Evolutionary conservation across 2,113 vertebrate genomes (phyloP).

Genomic region (Mobula birostris): DNA sequence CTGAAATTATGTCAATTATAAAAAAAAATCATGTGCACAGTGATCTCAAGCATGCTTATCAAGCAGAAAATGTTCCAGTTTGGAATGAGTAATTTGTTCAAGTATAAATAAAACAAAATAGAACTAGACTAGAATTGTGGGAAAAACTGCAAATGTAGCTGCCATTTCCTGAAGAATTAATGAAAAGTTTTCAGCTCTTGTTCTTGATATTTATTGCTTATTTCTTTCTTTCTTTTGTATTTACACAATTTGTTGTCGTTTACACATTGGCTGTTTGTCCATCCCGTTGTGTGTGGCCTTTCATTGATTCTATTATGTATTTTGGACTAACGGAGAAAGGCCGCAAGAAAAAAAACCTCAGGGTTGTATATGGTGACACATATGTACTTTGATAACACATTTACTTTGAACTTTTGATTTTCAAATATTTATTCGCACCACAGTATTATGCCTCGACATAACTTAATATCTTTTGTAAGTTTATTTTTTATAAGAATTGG

Average conservation of each 20-base stretch:
- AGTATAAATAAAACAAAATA: not conserved
- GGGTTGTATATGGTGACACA: no score
- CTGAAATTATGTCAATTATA: not conserved
- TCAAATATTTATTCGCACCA: not conserved
- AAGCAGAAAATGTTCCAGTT: not conserved
- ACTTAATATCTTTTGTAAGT: not conserved
- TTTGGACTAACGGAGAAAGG: no score
- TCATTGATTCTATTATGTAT: no score
- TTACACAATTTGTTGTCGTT: no score
- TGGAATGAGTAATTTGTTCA: not conserved
- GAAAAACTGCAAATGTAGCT: not conserved
- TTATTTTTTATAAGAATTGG: not conserved
- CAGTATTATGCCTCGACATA: not conserved
- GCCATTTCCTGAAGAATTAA: not conserved
- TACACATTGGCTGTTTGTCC: no score
- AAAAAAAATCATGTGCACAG: not conserved
- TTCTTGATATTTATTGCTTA: no score
- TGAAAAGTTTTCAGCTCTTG: no score
- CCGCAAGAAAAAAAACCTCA: no score
- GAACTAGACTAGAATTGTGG: not conserved
- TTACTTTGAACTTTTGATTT: no score
- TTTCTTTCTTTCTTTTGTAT: not conserved
- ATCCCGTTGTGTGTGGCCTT: no score
- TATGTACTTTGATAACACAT: no score
- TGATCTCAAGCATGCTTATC: not conserved